These are phyloP conservation scores for Anthopleura sola DNA, from an alignment of 64 coral and sea anemone genomes.

Conservation along the genomic window DNA sequence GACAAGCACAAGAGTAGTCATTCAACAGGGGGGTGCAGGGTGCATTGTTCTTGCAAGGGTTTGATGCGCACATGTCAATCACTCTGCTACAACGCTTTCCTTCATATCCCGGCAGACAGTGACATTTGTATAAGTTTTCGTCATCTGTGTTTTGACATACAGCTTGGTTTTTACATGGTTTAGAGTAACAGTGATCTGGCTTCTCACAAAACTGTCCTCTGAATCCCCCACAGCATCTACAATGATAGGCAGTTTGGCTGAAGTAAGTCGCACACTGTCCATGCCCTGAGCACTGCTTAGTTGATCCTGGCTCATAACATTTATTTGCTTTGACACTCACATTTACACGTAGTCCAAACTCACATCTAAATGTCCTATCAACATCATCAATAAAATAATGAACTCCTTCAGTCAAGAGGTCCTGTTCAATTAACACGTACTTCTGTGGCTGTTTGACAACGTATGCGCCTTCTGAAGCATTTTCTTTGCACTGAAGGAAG, in stretches of 20 bases:
- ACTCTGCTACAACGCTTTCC: constrained; percentile 78
- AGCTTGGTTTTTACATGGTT: constrained; percentile 86
- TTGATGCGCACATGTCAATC: constrained; percentile 78
- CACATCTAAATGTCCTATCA: constrained; percentile 62
- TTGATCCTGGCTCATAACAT: constrained; percentile 21
- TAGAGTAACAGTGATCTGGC: constrained; percentile 80
- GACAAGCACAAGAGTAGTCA: constrained; percentile 73
- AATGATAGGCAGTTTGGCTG: constrained; percentile 54
- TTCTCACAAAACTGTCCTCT: constrained; percentile 93
- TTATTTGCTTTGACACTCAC: constrained; percentile 70
- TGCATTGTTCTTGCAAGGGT: constrained; percentile 75
- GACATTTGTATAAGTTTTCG: constrained; percentile 68
- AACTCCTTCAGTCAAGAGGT: constrained; percentile 61
- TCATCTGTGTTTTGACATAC: constrained; percentile 74
- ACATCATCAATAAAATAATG: constrained; percentile 88
- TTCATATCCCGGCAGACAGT: constrained; percentile 82
- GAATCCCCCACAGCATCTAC: constrained; percentile 91
- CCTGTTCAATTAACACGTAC: constrained; percentile 42
- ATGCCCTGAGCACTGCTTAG: constrained; percentile 44
- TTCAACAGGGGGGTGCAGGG: constrained; percentile 68
- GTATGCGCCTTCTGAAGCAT: background rate
- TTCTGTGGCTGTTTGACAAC: background rate
- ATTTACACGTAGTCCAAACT: constrained; percentile 77
- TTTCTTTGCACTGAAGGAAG: constrained; percentile 1
- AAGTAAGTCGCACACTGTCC: constrained; percentile 90